Conservation (phyloP, 2,888 invertebrate genomes). For the Dryomyza anilis region DNA sequence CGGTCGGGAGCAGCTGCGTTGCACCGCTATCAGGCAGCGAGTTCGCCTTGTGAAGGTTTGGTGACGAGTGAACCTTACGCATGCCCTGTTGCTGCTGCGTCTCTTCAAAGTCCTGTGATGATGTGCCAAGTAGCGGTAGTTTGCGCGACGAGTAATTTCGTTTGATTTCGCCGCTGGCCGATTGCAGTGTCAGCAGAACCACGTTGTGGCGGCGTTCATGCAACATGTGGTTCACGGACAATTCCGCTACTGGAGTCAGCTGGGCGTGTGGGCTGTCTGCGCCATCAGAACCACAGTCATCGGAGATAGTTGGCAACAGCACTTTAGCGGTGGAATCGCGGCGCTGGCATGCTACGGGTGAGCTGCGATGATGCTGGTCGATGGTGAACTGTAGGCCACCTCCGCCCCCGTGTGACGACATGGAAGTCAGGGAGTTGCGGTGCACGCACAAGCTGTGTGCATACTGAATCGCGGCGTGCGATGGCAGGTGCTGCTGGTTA, state of each 20-base stretch:
- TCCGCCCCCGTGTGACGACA: conserved; percentile 49
- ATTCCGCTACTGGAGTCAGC: conserved; percentile 45
- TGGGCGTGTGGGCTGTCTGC: conserved; percentile 33
- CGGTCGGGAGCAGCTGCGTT: conserved; percentile 31
- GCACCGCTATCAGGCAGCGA: conserved; percentile 39
- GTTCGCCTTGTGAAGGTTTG: conserved; percentile 57
- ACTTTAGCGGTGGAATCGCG: conserved; percentile 57
- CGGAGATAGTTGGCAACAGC: conserved; percentile 53
- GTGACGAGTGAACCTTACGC: conserved; percentile 60
- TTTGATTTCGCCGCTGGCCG: conserved; percentile 59
- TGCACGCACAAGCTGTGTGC: conserved; percentile 52
- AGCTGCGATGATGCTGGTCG: conserved; percentile 46
- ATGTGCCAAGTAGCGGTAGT: conserved; percentile 53
- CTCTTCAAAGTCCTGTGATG: conserved; percentile 55
- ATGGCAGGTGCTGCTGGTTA: conserved; percentile 35
- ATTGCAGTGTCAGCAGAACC: conserved; percentile 57
- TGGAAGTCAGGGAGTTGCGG: conserved; percentile 55
- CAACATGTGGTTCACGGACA: conserved; percentile 37
- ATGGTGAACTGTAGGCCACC: conserved; percentile 59
- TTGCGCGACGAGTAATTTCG: conserved; percentile 60
- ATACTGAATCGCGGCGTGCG: conserved; percentile 56
- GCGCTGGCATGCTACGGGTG: conserved; percentile 48
- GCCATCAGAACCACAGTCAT: conserved; percentile 49
- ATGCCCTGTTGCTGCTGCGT: conserved; percentile 47
- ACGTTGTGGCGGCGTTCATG: conserved; percentile 53